These are phyloP conservation scores for Chloroceryle amazona DNA, from an alignment of 2,797 vertebrate genomes.

Conservation along the genomic window DNA sequence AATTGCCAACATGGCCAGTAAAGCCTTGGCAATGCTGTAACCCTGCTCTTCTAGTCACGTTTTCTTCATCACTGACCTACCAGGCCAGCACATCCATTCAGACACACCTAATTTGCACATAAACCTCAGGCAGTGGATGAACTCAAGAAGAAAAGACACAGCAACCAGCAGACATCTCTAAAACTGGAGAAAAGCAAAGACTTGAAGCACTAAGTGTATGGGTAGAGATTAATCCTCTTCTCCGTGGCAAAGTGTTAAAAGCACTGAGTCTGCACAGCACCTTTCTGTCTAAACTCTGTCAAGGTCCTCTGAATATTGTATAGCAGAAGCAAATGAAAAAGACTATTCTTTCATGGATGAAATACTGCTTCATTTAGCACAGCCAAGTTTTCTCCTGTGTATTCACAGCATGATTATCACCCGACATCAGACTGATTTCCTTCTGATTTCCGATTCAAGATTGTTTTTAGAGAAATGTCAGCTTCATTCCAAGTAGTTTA, in stretches of 20 bases:
- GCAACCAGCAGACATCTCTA: not conserved
- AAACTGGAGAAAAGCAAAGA: not conserved
- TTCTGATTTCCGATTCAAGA: not conserved
- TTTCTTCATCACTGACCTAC: constrained; percentile 25
- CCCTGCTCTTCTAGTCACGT: not conserved
- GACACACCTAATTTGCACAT: not conserved
- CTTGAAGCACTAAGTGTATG: not conserved
- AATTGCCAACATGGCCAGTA: not conserved
- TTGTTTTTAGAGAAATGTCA: not conserved
- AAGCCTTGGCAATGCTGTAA: not conserved
- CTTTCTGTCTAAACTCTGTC: not conserved
- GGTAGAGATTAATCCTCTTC: not conserved
- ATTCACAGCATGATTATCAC: not conserved
- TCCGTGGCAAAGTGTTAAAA: not conserved
- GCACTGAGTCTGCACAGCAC: not conserved
- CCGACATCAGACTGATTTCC: not conserved
- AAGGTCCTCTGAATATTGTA: not conserved
- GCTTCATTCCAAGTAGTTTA: not conserved
- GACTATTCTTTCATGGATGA: not conserved
- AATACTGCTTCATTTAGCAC: not conserved
- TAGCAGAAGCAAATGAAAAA: not conserved
- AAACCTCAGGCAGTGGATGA: not conserved
- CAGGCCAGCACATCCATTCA: not conserved
- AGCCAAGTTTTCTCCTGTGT: not conserved
- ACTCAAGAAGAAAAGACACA: not conserved